These are phyloP conservation scores for Parazoanthus swiftii DNA, from an alignment of 92 coral and sea anemone genomes.

Conservation along the genomic window DNA sequence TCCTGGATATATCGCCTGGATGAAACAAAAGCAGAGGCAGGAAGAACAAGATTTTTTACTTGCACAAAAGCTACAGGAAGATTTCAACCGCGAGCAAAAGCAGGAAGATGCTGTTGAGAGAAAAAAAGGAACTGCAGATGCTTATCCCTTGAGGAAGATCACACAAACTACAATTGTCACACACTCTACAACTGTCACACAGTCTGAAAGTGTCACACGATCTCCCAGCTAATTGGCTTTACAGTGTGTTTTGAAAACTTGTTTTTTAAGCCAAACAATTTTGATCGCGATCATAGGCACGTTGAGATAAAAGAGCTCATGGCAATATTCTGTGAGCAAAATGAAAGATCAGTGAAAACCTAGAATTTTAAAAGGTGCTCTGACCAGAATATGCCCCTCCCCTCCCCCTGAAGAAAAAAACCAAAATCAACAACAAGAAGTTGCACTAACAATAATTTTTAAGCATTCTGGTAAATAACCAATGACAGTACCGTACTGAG, in stretches of 20 bases:
- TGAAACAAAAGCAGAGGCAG: constrained; percentile 48
- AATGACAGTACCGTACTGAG: too few relatives aligned
- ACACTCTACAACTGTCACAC: not conserved
- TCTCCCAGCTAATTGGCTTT: not conserved
- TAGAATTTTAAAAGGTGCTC: too few relatives aligned
- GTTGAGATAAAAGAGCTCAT: not conserved
- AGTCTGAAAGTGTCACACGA: not conserved
- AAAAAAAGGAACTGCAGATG: constrained; percentile 70
- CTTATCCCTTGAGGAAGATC: constrained; percentile 59
- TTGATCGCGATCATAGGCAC: not conserved
- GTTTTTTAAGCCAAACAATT: not conserved
- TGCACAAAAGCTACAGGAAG: constrained; percentile 79
- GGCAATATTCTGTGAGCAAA: not conserved
- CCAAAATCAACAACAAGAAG: too few relatives aligned
- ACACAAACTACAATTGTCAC: not conserved
- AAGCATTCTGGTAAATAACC: too few relatives aligned
- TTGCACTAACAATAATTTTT: too few relatives aligned
- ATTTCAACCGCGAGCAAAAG: constrained; percentile 62
- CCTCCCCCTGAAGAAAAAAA: too few relatives aligned
- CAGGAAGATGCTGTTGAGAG: constrained; percentile 52
- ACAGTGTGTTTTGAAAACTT: not conserved
- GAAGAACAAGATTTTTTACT: constrained; percentile 70
- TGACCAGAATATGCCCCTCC: too few relatives aligned
- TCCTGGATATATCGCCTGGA: constrained; percentile 30
- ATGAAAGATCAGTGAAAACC: not conserved